Evolutionary conservation across 2,797 vertebrate species (phyloP).

Genomic region (Hypotaenidia philippensis): DNA sequence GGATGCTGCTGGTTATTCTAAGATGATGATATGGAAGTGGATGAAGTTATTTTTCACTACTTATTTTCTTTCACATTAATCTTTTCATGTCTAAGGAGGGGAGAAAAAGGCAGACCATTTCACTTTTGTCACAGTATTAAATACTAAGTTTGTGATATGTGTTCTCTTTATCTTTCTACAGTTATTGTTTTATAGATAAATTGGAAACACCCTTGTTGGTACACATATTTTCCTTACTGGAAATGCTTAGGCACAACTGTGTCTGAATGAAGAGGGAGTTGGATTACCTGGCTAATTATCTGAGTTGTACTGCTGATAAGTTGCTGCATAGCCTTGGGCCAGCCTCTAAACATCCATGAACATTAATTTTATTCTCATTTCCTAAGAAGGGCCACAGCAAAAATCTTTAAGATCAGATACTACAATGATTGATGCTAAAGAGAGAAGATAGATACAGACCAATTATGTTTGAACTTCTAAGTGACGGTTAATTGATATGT

Average conservation of each 20-base stretch:
- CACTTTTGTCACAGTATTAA: background rate
- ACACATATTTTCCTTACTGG: background rate
- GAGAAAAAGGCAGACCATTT: background rate
- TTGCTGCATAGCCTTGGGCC: background rate
- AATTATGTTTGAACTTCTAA: slow-evolving; percentile 13
- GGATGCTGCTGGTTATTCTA: background rate
- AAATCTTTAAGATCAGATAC: background rate
- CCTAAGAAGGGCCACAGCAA: background rate
- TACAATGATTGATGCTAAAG: background rate
- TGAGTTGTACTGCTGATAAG: background rate
- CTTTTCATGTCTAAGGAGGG: background rate
- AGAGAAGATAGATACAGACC: background rate
- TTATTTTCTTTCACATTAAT: background rate
- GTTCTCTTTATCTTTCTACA: background rate
- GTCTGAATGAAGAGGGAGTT: background rate
- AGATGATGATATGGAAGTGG: background rate
- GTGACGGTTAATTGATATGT: background rate
- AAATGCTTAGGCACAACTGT: background rate
- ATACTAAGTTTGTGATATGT: background rate
- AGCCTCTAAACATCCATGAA: background rate
- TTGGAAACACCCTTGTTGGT: background rate
- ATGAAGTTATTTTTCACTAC: background rate
- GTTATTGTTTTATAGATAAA: background rate
- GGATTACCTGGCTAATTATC: background rate
- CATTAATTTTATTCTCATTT: slow-evolving; percentile 33